phyloP scores from a whole-genome alignment of 1,140 invertebrate genomes.

The Phortica variegata region DNA sequence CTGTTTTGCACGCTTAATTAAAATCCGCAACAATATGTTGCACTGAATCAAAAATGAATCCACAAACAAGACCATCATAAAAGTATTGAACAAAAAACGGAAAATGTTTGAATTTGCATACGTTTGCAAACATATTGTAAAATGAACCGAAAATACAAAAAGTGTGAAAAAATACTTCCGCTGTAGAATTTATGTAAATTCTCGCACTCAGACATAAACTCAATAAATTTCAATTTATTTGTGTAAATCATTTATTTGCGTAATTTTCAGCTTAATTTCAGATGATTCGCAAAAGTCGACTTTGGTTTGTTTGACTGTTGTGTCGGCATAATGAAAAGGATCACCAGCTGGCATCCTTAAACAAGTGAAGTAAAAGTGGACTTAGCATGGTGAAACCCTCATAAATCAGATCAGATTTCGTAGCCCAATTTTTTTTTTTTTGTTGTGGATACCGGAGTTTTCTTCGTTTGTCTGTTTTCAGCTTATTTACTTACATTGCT shows the following conservation, averaged over 20 bases:
- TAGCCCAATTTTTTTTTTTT: slow-evolving; percentile 51
- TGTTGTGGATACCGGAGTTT: too few relatives aligned
- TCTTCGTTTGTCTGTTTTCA: too few relatives aligned
- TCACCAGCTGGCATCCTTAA: slow-evolving; percentile 1
- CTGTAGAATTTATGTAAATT: slow-evolving; percentile 20
- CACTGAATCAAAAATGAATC: slow-evolving; percentile 21
- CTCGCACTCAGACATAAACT: too few relatives aligned
- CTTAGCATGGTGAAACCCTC: slow-evolving; percentile 33
- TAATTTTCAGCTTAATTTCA: slow-evolving; percentile 54
- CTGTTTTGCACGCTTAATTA: slow-evolving; percentile 47
- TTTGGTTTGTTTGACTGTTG: too few relatives aligned
- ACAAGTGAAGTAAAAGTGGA: slow-evolving; percentile 9
- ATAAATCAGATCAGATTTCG: slow-evolving; percentile 50
- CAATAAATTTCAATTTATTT: slow-evolving; percentile 54
- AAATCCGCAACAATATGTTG: slow-evolving; percentile 49
- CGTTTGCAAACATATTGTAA: not conserved
- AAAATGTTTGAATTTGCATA: slow-evolving; percentile 3
- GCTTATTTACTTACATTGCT: too few relatives aligned
- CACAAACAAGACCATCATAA: slow-evolving; percentile 3
- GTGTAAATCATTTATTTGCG: slow-evolving; percentile 51
- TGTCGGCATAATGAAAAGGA: slow-evolving; percentile 5
- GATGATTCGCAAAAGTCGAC: slow-evolving; percentile 23
- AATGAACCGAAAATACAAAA: slow-evolving; percentile 19
- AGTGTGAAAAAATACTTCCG: not conserved
- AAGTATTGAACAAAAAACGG: slow-evolving; percentile 9